phyloP scores from a whole-genome alignment of 2,797 vertebrate genomes.

The Sebastiscus tertius region DNA sequence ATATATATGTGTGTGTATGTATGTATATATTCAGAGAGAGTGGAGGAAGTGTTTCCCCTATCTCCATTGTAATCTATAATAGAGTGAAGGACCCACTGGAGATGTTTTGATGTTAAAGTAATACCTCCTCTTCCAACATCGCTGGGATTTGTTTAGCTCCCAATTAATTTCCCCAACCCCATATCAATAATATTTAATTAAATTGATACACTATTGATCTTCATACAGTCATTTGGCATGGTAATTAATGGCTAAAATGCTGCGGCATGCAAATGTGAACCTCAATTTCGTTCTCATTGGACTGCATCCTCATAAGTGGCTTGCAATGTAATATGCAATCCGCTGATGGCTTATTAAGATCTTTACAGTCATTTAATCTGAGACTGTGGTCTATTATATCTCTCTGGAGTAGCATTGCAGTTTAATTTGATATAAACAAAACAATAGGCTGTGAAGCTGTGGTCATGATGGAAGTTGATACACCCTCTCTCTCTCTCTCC shows the following conservation, averaged over 20 bases:
- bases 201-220: constrained; percentile 78
- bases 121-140: constrained; percentile 22
- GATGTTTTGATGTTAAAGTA: constrained; percentile 35
- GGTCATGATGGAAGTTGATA: constrained; percentile 84
- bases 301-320: constrained; percentile 79
- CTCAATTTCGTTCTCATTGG: constrained; percentile 71
- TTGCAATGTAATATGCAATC: constrained; percentile 80
- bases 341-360: constrained; percentile 85
- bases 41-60: constrained; percentile 9
- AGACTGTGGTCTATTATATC: constrained; percentile 83
- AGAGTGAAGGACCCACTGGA: constrained; percentile 23
- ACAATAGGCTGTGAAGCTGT: constrained; percentile 80
- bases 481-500: constrained; percentile 38
- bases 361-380: constrained; percentile 83
- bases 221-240: constrained; percentile 55
- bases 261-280: constrained; percentile 75
- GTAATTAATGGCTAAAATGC: constrained; percentile 76
- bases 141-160: constrained; percentile 36
- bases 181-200: constrained; percentile 78
- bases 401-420: constrained; percentile 79
- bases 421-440: constrained; percentile 87
- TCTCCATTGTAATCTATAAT: constrained; percentile 30
- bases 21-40: background rate
- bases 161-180: constrained; percentile 68
- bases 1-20: too few relatives aligned